Percentiles rank a stretch among this genome's conserved stretches.
Evolutionary conservation across 2,797 vertebrate species (phyloP).

Genomic region (Helicolenus hilgendorfi): DNA sequence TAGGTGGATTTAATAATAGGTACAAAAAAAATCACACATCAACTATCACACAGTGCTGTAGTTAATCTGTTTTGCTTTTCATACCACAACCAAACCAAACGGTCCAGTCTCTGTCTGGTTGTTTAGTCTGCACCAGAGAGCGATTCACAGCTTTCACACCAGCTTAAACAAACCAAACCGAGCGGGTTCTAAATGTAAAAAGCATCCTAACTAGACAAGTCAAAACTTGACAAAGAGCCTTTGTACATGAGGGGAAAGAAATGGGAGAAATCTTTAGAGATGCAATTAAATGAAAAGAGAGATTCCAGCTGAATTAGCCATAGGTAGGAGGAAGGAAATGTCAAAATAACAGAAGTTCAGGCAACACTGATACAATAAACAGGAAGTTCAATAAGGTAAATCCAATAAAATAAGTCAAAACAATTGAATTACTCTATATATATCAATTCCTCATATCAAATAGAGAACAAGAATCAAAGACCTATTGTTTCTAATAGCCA

Average conservation of each 20-base stretch:
- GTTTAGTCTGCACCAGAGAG: too few species aligned
- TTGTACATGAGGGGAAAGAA: background rate
- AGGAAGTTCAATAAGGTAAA: background rate
- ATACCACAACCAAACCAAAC: too few species aligned
- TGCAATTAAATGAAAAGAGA: background rate
- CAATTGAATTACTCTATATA: fast-evolving
- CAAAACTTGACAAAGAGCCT: fast-evolving
- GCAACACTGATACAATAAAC: background rate
- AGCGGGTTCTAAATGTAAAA: background rate
- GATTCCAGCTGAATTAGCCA: background rate
- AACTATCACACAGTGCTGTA: too few species aligned
- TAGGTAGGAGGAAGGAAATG: background rate
- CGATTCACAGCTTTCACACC: too few species aligned
- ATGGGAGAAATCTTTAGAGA: background rate
- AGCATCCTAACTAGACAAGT: background rate
- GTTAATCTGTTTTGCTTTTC: too few species aligned
- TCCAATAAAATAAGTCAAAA: background rate
- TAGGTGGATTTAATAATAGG: too few species aligned
- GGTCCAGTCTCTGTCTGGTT: too few species aligned
- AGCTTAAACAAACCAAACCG: background rate
- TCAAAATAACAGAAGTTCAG: background rate
- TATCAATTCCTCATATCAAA: background rate
- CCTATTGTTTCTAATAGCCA: background rate
- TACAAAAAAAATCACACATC: too few species aligned
- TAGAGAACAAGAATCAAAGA: background rate